Evolutionary conservation across 1,140 invertebrate genomes (phyloP), one percentile per base, ranked within the genome.

Genomic region (Carposina sasakii): DNA sequence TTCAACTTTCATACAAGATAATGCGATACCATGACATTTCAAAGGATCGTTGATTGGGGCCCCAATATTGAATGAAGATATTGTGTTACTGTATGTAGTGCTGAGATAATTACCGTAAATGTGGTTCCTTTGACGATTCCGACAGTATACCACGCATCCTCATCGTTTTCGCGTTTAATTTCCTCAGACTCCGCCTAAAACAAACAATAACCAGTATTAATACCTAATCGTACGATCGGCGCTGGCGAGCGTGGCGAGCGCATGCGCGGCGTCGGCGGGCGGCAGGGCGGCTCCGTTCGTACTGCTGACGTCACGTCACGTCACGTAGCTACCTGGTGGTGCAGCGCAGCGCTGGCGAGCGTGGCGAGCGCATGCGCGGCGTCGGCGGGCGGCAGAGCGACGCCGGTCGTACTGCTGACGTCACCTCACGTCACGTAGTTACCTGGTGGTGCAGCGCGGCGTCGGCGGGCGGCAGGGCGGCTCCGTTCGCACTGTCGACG

Each of bases 111-210:
- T 66, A 83, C 81, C 49, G 83, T 86, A 63, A 77, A 86, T 44
- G 82, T 76, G 3, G 81, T 85, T 23, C 81, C 82, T 61, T 84
- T 85, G 0, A 86, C 79, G 39, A 86, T 79, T 15, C 81, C 85
- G 28, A 86, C 83, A 10, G 85, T 86, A 47, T 76, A 86, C 85
- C 85, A 86, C 0, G 75, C 67, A 33, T 85, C 85, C 64, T 86
- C 81, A 15, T 85, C 85, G 17, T 73, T 77, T 40, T 67, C 67
- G 34, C 54, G 61, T 47, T 84, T 81, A 4, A 57, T 60, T 4
- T 81, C 77, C 19, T 84, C 81, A 12, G 73, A 50, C 48, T 84
- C 81, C 15, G 66, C 67, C 81, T 86, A 52, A 6, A 67, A 69
- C 8, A 45, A 33, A 46, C 15, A 26, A n/a, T n/a, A n/a, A n/a